Evolutionary conservation across 2,113 vertebrate species (phyloP).

Genomic region (Pseudonaja textilis): DNA sequence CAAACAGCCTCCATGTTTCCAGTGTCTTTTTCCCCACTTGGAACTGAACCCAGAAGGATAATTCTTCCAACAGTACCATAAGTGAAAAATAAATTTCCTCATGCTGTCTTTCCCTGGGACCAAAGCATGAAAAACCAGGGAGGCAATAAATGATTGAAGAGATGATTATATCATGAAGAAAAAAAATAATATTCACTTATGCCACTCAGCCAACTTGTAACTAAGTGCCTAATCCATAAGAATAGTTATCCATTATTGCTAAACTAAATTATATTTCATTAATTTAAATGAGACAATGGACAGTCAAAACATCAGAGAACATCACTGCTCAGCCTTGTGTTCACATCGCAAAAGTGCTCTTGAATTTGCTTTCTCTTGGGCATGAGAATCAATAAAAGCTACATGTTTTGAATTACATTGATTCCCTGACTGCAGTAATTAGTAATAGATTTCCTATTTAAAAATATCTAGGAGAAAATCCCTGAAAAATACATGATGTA

Average conservation of each 20-base stretch:
- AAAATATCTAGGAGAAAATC: background rate
- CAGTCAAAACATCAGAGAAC: background rate
- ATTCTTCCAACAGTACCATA: background rate
- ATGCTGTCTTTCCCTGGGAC: background rate
- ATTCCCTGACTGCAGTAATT: background rate
- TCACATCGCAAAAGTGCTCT: background rate
- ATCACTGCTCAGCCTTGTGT: background rate
- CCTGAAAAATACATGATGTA: background rate
- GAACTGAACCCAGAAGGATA: too few species aligned
- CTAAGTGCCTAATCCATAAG: background rate
- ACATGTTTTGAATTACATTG: background rate
- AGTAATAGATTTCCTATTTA: background rate
- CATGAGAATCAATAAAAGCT: background rate
- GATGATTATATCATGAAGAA: background rate
- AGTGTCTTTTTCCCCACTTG: too few species aligned
- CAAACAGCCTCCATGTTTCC: too few species aligned
- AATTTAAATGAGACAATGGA: background rate
- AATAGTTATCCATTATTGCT: background rate
- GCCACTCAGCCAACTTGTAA: background rate
- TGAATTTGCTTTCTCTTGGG: background rate
- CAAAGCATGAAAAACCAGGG: background rate
- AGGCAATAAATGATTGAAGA: background rate
- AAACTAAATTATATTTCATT: background rate
- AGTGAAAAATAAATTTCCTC: background rate
- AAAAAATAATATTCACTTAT: background rate